A percentile compares a stretch with the other conserved stretches of the same genome.
Conservation (phyloP, 2,888 invertebrate genomes). For the Ophonus ardosiacus region DNA sequence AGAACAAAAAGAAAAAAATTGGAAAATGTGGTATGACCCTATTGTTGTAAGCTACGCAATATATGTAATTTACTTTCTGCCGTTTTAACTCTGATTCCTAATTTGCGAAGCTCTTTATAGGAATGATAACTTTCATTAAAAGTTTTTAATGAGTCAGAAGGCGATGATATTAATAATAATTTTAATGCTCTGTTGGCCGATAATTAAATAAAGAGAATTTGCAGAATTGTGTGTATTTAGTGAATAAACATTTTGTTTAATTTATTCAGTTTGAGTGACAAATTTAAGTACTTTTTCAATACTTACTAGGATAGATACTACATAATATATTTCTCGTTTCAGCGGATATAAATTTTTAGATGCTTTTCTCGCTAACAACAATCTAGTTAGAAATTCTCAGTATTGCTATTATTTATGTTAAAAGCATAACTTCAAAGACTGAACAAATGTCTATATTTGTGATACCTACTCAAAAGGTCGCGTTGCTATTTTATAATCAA, state of each 20-base stretch:
- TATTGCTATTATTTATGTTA: no score
- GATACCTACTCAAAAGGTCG: no score
- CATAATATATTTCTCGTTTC: neutral
- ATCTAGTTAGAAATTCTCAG: no score
- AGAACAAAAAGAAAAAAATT: no score
- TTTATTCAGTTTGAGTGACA: neutral
- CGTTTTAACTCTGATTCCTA: neutral
- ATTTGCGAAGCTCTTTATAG: neutral
- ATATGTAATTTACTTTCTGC: neutral
- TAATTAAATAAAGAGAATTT: neutral
- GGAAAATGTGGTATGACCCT: no score
- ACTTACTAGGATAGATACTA: neutral
- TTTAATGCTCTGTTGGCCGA: neutral
- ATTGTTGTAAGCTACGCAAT: no score
- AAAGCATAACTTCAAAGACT: no score
- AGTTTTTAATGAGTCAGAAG: conserved; percentile 2
- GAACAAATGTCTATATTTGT: no score
- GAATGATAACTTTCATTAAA: conserved; percentile 1
- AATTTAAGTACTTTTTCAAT: neutral
- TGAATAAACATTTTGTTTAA: neutral
- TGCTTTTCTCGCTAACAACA: no score
- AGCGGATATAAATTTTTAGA: no score
- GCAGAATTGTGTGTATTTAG: neutral
- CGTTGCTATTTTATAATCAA: no score
- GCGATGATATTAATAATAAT: neutral